These are phyloP conservation scores for Apocheima hispidaria DNA, from an alignment of 2,888 invertebrate genomes.

Conservation along the genomic window DNA sequence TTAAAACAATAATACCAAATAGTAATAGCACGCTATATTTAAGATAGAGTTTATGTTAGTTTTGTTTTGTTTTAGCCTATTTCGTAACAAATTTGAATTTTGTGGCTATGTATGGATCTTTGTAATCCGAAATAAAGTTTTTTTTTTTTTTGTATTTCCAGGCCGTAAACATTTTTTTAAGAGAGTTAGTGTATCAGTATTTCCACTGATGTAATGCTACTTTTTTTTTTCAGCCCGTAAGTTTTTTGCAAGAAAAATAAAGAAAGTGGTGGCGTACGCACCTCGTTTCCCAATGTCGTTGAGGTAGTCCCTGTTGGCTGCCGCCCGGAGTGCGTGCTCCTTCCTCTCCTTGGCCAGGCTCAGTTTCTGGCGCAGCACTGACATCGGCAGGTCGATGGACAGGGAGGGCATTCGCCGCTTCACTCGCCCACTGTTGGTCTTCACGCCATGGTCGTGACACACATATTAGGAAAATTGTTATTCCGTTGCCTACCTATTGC, in stretches of 20 bases:
- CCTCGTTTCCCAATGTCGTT: conserved; percentile 92
- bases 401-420: conserved; percentile 89
- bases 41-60: background rate
- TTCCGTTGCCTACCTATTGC: conserved; percentile 1
- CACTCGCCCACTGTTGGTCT: conserved; percentile 74
- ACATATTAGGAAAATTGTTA: conserved; percentile 23
- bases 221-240: background rate
- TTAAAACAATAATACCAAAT: too few species aligned
- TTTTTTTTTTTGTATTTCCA: background rate
- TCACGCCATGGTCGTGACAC: conserved; percentile 44
- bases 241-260: background rate
- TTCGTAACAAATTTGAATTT: too few species aligned
- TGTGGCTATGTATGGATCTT: too few species aligned
- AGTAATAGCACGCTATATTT: too few species aligned
- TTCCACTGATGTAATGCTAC: too few species aligned
- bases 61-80: background rate
- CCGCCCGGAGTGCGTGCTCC: conserved; percentile 85
- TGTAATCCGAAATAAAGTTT: too few species aligned
- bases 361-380: conserved; percentile 93
- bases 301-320: conserved; percentile 89
- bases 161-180: background rate
- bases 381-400: conserved; percentile 94
- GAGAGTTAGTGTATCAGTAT: background rate
- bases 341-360: conserved; percentile 92
- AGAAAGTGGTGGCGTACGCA: conserved; percentile 46